These are phyloP conservation scores for Girardinus metallicus DNA, from an alignment of 2,797 vertebrate genomes.

Conservation along the genomic window DNA sequence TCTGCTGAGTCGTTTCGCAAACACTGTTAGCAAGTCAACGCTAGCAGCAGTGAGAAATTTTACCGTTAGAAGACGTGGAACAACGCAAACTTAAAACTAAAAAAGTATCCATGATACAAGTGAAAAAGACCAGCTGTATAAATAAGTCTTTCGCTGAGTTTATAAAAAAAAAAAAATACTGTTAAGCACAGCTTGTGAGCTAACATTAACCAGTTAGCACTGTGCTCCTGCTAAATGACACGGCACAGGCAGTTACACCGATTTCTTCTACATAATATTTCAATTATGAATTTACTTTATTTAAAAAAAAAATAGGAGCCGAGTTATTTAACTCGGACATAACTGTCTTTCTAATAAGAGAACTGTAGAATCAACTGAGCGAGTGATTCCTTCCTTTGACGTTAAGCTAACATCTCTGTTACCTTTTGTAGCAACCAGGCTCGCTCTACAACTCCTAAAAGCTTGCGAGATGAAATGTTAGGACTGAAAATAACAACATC, in stretches of 20 bases:
- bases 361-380: background rate
- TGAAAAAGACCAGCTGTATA: background rate
- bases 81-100: background rate
- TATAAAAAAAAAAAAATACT: background rate
- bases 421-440: slow-evolving; percentile 35
- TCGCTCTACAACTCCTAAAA: slow-evolving; percentile 9
- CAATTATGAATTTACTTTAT: fast-evolving
- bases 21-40: slow-evolving; percentile 73
- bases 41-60: slow-evolving; percentile 51
- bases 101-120: background rate
- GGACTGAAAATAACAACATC: background rate
- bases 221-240: slow-evolving; percentile 42
- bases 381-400: slow-evolving; percentile 39
- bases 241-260: slow-evolving; percentile 15
- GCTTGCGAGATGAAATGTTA: background rate
- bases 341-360: background rate
- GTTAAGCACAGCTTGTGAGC: slow-evolving; percentile 18
- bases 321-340: fast-evolving
- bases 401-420: slow-evolving; percentile 43
- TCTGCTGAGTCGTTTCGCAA: slow-evolving; percentile 78
- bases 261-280: background rate
- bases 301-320: fast-evolving
- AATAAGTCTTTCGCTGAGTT: background rate
- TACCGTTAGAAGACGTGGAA: slow-evolving; percentile 10
- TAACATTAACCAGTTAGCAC: slow-evolving; percentile 52